Conservation (phyloP, 2,113 vertebrate genomes). For the Percina caprodes region DNA sequence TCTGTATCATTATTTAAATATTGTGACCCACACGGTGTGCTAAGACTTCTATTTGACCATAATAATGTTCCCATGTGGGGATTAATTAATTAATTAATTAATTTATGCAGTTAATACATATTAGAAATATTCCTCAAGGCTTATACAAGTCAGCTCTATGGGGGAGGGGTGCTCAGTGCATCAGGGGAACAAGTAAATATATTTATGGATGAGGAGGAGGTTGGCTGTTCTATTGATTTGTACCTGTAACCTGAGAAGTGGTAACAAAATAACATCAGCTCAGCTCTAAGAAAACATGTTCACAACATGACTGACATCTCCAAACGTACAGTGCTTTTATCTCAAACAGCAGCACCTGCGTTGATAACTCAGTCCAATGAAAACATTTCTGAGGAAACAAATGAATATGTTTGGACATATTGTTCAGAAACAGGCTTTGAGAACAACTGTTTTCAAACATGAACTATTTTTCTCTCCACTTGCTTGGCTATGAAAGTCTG, state of each 20-base stretch:
- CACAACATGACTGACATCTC: conserved; percentile 29
- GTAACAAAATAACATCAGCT: conserved; percentile 67
- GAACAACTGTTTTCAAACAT: conserved; percentile 54
- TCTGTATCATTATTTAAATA: not conserved
- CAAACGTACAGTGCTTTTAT: conserved; percentile 24
- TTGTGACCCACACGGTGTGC: not conserved
- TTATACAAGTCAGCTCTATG: conserved; percentile 5
- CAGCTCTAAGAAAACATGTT: conserved; percentile 47
- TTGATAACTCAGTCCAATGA: not conserved
- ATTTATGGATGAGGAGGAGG: conserved; percentile 67
- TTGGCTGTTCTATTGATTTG: conserved; percentile 76
- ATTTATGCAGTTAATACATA: conserved; percentile 36
- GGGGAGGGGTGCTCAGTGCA: conserved; percentile 24
- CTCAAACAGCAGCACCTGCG: not conserved
- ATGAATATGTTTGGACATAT: conserved; percentile 31
- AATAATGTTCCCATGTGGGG: not conserved
- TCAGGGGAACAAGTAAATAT: conserved; percentile 53
- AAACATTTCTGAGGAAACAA: conserved; percentile 6
- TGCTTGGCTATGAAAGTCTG: conserved; percentile 61
- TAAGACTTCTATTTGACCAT: not conserved
- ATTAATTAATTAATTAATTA: conserved; percentile 44
- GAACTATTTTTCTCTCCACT: conserved; percentile 54
- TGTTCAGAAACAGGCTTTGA: conserved; percentile 39
- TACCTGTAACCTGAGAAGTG: conserved; percentile 76
- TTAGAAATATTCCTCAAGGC: conserved; percentile 14